These are phyloP conservation scores for Spatulosminthurus flaviceps DNA, from an alignment of 2,888 invertebrate genomes.

Conservation along the genomic window DNA sequence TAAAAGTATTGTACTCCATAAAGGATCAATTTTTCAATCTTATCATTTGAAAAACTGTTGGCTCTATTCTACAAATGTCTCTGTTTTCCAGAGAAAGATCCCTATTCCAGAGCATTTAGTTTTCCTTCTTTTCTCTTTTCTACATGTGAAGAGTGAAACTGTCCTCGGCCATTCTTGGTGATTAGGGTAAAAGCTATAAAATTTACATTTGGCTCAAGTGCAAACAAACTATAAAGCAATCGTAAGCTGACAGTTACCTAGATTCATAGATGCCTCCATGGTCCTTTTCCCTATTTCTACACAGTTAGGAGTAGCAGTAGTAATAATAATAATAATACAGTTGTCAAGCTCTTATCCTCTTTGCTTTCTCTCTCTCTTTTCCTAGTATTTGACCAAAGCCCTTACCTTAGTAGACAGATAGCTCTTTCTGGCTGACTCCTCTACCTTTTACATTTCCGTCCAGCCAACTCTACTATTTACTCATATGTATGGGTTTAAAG, in stretches of 20 bases:
- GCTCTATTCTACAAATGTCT: too few relatives aligned
- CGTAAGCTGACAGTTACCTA: conserved; percentile 7
- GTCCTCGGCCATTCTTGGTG: not conserved
- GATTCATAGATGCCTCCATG: conserved; percentile 1
- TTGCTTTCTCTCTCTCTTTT: not conserved
- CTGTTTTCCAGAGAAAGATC: too few relatives aligned
- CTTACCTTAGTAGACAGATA: not conserved
- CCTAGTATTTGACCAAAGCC: not conserved
- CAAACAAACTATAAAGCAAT: conserved; percentile 26
- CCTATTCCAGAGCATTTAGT: too few relatives aligned
- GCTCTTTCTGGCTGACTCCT: not conserved
- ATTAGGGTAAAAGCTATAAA: conserved; percentile 28
- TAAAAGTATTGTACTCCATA: too few relatives aligned
- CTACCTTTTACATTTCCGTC: not conserved
- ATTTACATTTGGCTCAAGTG: conserved; percentile 36
- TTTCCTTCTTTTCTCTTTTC: too few relatives aligned
- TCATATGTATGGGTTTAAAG: not conserved
- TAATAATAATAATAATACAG: not conserved
- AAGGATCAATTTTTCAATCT: too few relatives aligned
- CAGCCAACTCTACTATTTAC: conserved; percentile 9
- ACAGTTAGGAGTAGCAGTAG: not conserved
- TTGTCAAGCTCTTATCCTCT: not conserved
- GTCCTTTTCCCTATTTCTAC: not conserved
- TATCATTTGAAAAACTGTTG: too few relatives aligned
- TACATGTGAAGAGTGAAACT: not conserved